Evolutionary conservation across 2,797 vertebrate species (phyloP).

Genomic region (Sebastes reedi): DNA sequence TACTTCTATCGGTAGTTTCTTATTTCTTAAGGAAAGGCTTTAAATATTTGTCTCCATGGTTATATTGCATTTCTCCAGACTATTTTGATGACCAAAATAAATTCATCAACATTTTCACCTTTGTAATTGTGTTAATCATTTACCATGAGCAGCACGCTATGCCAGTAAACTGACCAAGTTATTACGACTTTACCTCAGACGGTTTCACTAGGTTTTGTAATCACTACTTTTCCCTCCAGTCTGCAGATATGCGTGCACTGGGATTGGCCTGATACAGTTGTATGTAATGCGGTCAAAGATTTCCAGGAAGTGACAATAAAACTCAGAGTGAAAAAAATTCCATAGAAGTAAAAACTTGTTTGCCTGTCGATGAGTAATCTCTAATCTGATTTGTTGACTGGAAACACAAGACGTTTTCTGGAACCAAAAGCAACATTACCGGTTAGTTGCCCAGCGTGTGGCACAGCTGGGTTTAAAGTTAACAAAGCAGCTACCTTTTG

Average conservation of each 20-base stretch:
- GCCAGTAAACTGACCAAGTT: background rate
- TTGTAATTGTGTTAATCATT: background rate
- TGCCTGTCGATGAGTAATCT: background rate
- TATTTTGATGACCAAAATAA: background rate
- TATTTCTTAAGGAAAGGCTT: background rate
- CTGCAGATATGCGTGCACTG: background rate
- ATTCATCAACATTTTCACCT: background rate
- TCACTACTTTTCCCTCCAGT: background rate
- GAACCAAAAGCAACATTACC: background rate
- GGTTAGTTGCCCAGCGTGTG: background rate
- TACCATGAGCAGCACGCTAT: background rate
- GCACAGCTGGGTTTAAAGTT: background rate
- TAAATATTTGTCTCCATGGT: background rate
- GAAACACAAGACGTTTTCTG: background rate
- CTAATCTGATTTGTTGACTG: background rate
- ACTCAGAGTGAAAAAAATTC: background rate
- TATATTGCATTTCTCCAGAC: background rate
- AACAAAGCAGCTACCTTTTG: background rate
- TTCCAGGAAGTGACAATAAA: slow-evolving; percentile 3
- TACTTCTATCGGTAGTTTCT: background rate
- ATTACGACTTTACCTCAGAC: background rate
- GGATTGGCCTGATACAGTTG: too few species aligned
- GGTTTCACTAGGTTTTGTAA: background rate
- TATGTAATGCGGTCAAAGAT: background rate
- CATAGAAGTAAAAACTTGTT: background rate